These are phyloP conservation scores for Amyelois transitella DNA, from an alignment of 1,140 invertebrate species.

Conservation along the genomic window DNA sequence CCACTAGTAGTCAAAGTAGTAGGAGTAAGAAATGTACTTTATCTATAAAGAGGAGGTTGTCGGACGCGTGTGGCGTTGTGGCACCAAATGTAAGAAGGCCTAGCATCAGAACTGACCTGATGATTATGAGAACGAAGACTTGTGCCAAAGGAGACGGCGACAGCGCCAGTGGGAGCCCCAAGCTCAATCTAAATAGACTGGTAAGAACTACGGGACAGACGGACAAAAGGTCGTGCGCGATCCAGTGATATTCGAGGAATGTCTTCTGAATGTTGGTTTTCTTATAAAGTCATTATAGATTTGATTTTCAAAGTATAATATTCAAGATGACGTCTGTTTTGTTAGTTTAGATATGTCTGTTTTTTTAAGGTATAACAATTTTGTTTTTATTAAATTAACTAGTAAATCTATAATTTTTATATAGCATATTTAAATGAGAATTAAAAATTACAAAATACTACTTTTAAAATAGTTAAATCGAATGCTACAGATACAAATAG, in stretches of 20 bases:
- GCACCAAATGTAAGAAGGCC: conserved; percentile 88
- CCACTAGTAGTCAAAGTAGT: conserved; percentile 77
- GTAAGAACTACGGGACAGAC: conserved; percentile 52
- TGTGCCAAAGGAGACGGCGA: conserved; percentile 79
- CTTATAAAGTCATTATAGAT: not conserved
- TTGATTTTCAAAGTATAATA: too few species aligned
- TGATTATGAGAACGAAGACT: conserved; percentile 88
- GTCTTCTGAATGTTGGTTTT: not conserved
- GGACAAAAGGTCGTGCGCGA: conserved; percentile 58
- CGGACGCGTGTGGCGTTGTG: conserved; percentile 89
- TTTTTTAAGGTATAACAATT: too few species aligned
- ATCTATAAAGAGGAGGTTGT: conserved; percentile 85
- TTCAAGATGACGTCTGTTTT: too few species aligned
- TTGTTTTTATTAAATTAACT: too few species aligned
- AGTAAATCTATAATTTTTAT: not conserved
- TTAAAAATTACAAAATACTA: not conserved
- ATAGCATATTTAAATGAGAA: not conserved
- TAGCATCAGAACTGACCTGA: conserved; percentile 88
- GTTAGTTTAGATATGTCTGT: too few species aligned
- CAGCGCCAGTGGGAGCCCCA: conserved; percentile 66
- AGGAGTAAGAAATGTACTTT: conserved; percentile 83
- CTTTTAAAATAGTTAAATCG: not conserved
- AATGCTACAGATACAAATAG: conserved; percentile 15
- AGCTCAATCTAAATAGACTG: conserved; percentile 65
- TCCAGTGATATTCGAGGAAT: conserved; percentile 52